Percentiles rank a stretch among this genome's conserved stretches.
phyloP scores from a whole-genome alignment of 2,113 vertebrate genomes.

The Tetraodon nigroviridis region DNA sequence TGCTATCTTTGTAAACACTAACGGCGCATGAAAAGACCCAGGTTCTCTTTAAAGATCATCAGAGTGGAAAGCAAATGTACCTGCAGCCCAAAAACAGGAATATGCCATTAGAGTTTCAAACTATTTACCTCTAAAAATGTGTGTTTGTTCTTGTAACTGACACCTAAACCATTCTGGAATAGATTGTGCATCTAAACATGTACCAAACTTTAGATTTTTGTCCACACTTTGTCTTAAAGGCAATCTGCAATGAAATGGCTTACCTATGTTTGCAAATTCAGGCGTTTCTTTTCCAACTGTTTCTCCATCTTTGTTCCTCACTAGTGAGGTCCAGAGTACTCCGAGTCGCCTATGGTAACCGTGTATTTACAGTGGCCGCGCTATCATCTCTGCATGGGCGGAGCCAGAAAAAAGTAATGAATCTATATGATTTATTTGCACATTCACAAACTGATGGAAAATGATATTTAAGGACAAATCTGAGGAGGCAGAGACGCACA shows the following conservation, averaged over 20 bases:
- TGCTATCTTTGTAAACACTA: slow-evolving; percentile 49
- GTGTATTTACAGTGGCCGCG: slow-evolving; percentile 23
- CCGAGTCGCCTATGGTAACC: slow-evolving; percentile 22
- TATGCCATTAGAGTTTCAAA: no score
- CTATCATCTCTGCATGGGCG: slow-evolving; percentile 38
- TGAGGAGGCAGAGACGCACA: slow-evolving; percentile 10
- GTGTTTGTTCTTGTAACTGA: no score
- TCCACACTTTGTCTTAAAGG: background rate
- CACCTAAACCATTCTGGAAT: background rate
- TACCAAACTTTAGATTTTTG: background rate
- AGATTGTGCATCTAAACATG: background rate
- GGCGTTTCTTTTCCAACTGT: background rate
- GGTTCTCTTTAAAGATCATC: slow-evolving; percentile 29
- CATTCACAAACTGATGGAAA: slow-evolving; percentile 24
- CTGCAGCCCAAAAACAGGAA: slow-evolving; percentile 22
- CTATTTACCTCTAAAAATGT: no score
- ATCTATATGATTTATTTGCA: slow-evolving; percentile 57
- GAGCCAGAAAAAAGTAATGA: slow-evolving; percentile 52
- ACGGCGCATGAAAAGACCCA: slow-evolving; percentile 23
- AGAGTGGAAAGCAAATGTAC: slow-evolving; percentile 35
- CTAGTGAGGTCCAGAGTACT: slow-evolving; percentile 8
- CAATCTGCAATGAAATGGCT: slow-evolving; percentile 15
- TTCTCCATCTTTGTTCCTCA: background rate
- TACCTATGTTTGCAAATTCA: slow-evolving; percentile 34
- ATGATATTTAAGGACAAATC: background rate